Evolutionary conservation across 2,888 invertebrate genomes (phyloP), one percentile per base, ranked within the genome.

Genomic region (Myopa testacea): DNA sequence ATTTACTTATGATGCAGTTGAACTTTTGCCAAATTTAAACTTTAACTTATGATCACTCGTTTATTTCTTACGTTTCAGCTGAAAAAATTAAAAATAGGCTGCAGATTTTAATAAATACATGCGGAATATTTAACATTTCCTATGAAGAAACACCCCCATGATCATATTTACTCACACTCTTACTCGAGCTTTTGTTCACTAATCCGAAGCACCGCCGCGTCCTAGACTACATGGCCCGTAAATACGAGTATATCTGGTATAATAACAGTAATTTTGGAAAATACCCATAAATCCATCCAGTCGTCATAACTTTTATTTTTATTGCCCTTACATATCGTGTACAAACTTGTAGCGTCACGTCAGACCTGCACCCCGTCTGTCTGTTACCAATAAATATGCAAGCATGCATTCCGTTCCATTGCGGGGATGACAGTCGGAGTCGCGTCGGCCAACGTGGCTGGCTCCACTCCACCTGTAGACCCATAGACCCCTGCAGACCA

Each of bases 281-380:
- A 87, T 85, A 83, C 80, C 82, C 87, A 87, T 87, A 87, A 87
- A 87, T 87, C 87, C 84, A 83, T 80, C 79, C 78, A 83, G 85
- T 85, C 84, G 85, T 87, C 85, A 87, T 87, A 87, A 87, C 86
- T 87, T 86, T 83, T 84, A 82, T 85, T 87, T 87, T 87, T 87
- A 87, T 87, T 85, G 58, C 75, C 55, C 4, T 40, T 63, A 16
- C 40, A 26, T 60, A 14, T 67, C 60, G 67, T 26, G 12, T 34
- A 45, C 68, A 62, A 40, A n/a, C 58, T 10, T 68, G 50, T 68
- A 38, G 55, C 75, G 68, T 68, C 75, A 75, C 58, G 75, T 45
- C 75, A 74, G 76, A 78, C 76, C 76, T 72, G 73, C 78, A 72
- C 72, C 72, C 69, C 65, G 75, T 60, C 60, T 78, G 80, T 80